Evolutionary conservation across 2,797 vertebrate species (phyloP), one percentile per base, ranked within the genome.

Genomic region (Sparus aurata): DNA sequence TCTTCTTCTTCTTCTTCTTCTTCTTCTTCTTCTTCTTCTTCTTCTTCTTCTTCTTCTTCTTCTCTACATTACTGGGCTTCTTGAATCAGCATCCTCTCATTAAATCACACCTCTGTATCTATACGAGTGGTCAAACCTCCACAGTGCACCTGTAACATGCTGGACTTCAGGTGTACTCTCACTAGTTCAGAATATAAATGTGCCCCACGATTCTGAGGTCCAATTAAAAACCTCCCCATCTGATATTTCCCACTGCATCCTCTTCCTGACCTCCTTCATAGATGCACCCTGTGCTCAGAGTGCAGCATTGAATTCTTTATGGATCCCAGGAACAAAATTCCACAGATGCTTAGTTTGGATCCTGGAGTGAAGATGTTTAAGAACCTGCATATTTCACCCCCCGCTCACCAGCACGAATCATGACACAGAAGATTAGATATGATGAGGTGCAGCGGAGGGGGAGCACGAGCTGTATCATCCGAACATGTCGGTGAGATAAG

Each of bases 351-450:
- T 27, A 46, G 23, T 82, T 83, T 77, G 69, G 49, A 53, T 84
- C 80, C 46, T 34, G 54, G 34, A 50, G 77, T 49, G 73, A 79
- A 73, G 52, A 69, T 46, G 53, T 75, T 73, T 49, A 69, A 71
- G 43, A 79, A 70, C 20, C 52, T 63, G 69, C 69, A 73, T 67
- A 59, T 75, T 59, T 62, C n/a, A n/a, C 57, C 45, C 15, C 55
- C 57, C 41, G 13, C 75, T 77, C 25, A 20, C 66, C 34, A 52
- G 30, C 73, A 68, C 23, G 30, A 75, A n/a, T 55, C 5, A 11
- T 70, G 82, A 69, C 77, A 74, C 46, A 43, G 80, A 78, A 85
- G 86, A 87, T 88, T 79, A 80, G 85, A 77, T 72, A 75, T 62
- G 74, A 85, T 30, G 79, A 89, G 71, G 75, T 58, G 74, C 79